Evolutionary conservation across 2,888 invertebrate genomes (phyloP).

Genomic region (Tetramorium bicarinatum): DNA sequence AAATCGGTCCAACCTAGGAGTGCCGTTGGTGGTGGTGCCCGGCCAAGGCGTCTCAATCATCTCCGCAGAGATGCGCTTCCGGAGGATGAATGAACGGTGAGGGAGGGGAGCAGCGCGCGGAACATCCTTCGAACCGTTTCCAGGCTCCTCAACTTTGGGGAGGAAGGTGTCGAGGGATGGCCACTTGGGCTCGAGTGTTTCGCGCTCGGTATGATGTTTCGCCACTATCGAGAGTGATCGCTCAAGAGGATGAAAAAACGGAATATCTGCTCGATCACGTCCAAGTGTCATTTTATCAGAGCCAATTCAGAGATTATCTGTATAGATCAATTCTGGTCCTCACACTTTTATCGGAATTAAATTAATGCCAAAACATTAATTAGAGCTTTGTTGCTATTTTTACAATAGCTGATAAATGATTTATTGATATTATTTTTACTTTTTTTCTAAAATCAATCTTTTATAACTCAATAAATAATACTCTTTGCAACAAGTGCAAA

Average conservation of each 20-base stretch:
- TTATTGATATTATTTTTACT: not conserved
- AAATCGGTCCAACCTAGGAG: conserved; percentile 60
- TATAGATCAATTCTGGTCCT: not conserved
- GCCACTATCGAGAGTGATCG: conserved; percentile 71
- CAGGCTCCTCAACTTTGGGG: conserved; percentile 71
- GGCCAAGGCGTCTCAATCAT: conserved; percentile 76
- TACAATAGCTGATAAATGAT: not conserved
- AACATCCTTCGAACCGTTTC: conserved; percentile 71
- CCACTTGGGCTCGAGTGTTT: conserved; percentile 81
- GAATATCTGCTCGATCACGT: conserved; percentile 50
- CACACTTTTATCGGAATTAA: not conserved
- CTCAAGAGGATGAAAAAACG: conserved; percentile 69
- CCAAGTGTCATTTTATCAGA: not conserved
- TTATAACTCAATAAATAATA: not conserved
- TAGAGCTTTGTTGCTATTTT: not conserved
- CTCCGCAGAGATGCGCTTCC: conserved; percentile 80
- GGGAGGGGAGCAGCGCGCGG: conserved; percentile 80
- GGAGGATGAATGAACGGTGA: conserved; percentile 81
- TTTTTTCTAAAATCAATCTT: not conserved
- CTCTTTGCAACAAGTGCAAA: no score
- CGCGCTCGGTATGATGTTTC: conserved; percentile 68
- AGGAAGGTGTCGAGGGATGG: conserved; percentile 78
- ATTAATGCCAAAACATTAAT: not conserved
- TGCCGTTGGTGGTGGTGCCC: conserved; percentile 62
- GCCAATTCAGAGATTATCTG: not conserved